These are phyloP conservation scores for Apotomis betuletana DNA, from an alignment of 2,888 invertebrate genomes.

Conservation along the genomic window DNA sequence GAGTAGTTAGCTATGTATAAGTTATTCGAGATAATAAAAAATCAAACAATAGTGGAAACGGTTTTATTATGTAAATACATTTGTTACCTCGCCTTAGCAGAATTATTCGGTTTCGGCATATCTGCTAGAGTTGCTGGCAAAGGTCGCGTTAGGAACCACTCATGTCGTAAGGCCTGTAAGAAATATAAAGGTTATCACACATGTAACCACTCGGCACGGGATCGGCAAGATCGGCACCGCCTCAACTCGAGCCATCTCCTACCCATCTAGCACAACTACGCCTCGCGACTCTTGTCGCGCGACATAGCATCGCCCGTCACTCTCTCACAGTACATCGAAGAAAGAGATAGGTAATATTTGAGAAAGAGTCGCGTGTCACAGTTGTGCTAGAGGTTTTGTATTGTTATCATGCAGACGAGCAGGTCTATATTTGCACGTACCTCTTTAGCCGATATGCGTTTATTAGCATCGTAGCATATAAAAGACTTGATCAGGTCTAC, in stretches of 20 bases:
- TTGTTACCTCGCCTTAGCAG: slow-evolving; percentile 55
- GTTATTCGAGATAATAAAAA: slow-evolving; percentile 59
- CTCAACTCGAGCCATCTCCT: no score
- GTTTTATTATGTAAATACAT: slow-evolving; percentile 45
- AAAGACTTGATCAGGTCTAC: slow-evolving; percentile 90
- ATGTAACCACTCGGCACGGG: no score
- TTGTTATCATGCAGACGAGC: no score
- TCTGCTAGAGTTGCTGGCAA: slow-evolving; percentile 85
- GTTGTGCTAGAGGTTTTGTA: no score
- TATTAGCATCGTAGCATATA: slow-evolving; percentile 90
- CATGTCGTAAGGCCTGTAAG: slow-evolving; percentile 88
- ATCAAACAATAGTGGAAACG: slow-evolving; percentile 49
- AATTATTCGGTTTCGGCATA: slow-evolving; percentile 85
- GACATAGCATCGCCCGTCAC: no score
- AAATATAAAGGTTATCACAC: neutral
- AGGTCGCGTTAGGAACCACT: slow-evolving; percentile 88
- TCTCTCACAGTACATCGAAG: no score
- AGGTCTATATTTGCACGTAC: slow-evolving; percentile 65
- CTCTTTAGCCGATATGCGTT: slow-evolving; percentile 89
- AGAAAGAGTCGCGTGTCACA: no score
- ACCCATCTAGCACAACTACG: no score
- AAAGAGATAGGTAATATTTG: no score
- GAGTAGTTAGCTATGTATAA: slow-evolving; percentile 53
- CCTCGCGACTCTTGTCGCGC: no score
- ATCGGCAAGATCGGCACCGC: no score